Evolutionary conservation across 2,797 vertebrate genomes (phyloP).

Genomic region (Chanos chanos): DNA sequence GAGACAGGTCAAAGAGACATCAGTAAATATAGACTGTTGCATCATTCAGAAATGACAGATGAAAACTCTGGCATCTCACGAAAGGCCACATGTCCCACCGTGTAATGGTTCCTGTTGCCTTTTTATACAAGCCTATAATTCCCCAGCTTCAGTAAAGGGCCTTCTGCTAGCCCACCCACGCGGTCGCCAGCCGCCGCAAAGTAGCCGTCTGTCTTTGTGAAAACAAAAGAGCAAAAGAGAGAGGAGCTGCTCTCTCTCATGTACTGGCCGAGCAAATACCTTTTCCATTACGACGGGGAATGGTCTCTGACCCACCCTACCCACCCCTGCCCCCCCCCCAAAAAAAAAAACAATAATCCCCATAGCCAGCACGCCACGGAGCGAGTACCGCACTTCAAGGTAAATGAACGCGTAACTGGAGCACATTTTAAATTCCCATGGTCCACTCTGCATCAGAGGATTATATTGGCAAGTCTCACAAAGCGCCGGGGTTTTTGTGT

Average conservation of each 20-base stretch:
- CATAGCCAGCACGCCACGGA: background rate
- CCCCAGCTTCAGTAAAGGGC: background rate
- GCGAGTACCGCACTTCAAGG: background rate
- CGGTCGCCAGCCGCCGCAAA: slow-evolving; percentile 12
- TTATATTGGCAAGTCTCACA: background rate
- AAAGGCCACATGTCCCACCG: background rate
- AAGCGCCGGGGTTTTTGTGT: background rate
- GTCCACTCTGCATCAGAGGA: background rate
- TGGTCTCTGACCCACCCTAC: background rate
- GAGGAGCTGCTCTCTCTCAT: slow-evolving; percentile 19
- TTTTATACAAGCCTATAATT: slow-evolving; percentile 6
- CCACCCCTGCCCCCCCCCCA: no score
- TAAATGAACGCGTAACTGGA: slow-evolving; percentile 4
- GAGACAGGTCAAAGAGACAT: background rate
- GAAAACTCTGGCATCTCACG: no score
- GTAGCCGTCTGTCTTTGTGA: slow-evolving; percentile 11
- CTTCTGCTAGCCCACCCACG: slow-evolving; percentile 30
- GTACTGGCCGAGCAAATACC: slow-evolving; percentile 31
- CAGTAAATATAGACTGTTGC: no score
- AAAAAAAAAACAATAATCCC: slow-evolving; percentile 4
- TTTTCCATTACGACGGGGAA: slow-evolving; percentile 22
- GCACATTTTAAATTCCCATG: background rate
- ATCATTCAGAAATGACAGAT: no score
- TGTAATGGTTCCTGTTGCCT: slow-evolving; percentile 4
- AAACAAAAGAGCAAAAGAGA: slow-evolving; percentile 11